Conservation (phyloP, 37 sponge, comb jelly and placozoan genomes). For the Corticium candelabrum region DNA sequence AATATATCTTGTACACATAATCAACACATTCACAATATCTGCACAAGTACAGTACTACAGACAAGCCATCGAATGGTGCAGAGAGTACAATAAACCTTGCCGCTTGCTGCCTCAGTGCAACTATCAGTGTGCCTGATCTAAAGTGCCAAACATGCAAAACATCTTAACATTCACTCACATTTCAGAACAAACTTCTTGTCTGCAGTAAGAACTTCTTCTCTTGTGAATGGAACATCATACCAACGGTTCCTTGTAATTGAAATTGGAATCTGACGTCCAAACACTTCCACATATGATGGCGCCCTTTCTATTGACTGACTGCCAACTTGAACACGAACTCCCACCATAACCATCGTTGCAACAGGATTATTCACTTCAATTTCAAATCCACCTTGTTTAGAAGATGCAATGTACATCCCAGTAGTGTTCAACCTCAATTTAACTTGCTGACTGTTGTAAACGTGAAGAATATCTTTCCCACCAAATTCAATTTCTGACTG, state of each 20-base stretch:
- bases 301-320: slow-evolving; percentile 40
- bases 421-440: slow-evolving; percentile 2
- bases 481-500: slow-evolving; percentile 35
- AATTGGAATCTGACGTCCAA: slow-evolving; percentile 27
- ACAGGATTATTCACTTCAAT: slow-evolving; percentile 57
- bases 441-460: slow-evolving; percentile 68
- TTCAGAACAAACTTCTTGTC: slow-evolving; percentile 57
- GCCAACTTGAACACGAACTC: slow-evolving; percentile 59
- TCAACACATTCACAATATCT: too few relatives aligned
- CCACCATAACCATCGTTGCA: slow-evolving; percentile 44
- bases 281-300: slow-evolving; percentile 68
- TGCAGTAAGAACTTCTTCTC: slow-evolving; percentile 63
- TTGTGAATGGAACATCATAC: slow-evolving; percentile 76
- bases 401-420: not conserved
- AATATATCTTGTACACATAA: too few relatives aligned
- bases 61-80: too few relatives aligned
- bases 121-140: too few relatives aligned
- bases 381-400: slow-evolving; percentile 47
- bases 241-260: slow-evolving; percentile 44
- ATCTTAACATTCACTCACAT: slow-evolving; percentile 26
- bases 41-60: too few relatives aligned
- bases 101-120: too few relatives aligned
- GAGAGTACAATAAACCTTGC: too few relatives aligned
- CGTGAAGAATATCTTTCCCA: slow-evolving; percentile 76
- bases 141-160: too few relatives aligned